Evolutionary conservation across 2,113 vertebrate genomes (phyloP).

Genomic region (Enhydra lutris): DNA sequence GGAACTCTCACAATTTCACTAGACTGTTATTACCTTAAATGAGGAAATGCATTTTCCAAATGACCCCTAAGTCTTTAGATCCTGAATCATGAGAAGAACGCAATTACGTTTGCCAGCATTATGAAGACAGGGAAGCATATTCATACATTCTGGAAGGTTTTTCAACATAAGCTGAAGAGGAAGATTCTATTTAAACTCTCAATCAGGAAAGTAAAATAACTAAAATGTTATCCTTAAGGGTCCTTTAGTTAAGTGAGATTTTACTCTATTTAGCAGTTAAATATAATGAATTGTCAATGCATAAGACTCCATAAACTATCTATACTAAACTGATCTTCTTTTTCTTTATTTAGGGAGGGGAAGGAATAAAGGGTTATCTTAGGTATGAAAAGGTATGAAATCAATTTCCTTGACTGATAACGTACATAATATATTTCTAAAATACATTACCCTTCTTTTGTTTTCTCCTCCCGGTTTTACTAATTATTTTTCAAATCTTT

Average conservation of each 20-base stretch:
- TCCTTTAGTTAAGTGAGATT: background rate
- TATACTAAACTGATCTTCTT: background rate
- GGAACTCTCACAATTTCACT: background rate
- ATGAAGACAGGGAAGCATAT: background rate
- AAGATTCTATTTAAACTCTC: background rate
- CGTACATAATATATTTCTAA: background rate
- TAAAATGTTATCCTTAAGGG: background rate
- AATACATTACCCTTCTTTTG: background rate
- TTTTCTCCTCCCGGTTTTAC: background rate
- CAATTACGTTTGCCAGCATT: background rate
- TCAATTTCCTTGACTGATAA: background rate
- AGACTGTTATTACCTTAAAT: background rate
- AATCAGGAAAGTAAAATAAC: background rate
- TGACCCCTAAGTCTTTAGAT: background rate
- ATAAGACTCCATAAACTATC: background rate
- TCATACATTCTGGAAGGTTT: background rate
- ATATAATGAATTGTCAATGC: background rate
- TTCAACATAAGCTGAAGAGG: conserved; percentile 10
- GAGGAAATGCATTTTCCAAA: background rate
- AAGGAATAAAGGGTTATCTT: background rate
- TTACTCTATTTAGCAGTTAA: background rate
- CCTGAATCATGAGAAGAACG: background rate
- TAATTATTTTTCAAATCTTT: background rate
- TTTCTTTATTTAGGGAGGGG: background rate
- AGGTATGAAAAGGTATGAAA: background rate